These are phyloP conservation scores for Spheniscus humboldti DNA, from an alignment of 2,797 vertebrate species.

Conservation along the genomic window DNA sequence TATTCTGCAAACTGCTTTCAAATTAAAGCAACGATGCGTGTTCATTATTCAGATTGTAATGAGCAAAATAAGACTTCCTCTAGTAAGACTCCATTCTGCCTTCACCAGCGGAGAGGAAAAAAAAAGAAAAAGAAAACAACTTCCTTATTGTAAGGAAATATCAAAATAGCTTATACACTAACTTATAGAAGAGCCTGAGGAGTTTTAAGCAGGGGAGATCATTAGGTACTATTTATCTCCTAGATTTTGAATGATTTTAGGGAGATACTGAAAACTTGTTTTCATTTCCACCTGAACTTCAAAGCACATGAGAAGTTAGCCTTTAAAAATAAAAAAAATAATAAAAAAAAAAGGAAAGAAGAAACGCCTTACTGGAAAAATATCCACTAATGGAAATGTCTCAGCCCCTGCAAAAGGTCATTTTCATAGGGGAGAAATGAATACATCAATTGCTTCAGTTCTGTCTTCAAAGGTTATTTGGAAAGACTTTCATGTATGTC, in stretches of 20 bases:
- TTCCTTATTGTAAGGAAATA: background rate
- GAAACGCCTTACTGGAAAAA: background rate
- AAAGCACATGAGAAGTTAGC: background rate
- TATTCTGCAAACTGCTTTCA: background rate
- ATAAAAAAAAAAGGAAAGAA: background rate
- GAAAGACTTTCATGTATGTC: constrained; percentile 19
- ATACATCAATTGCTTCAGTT: background rate
- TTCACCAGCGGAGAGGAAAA: background rate
- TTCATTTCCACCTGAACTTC: background rate
- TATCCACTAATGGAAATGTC: background rate
- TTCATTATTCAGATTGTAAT: background rate
- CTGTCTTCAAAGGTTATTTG: constrained; percentile 21
- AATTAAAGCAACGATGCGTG: background rate
- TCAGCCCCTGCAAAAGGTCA: background rate
- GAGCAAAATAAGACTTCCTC: background rate
- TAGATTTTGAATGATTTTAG: background rate
- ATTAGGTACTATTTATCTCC: background rate
- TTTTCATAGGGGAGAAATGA: background rate
- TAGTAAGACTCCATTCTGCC: background rate
- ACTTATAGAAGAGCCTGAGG: background rate
- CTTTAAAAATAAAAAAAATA: background rate
- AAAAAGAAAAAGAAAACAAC: background rate
- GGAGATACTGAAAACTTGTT: background rate
- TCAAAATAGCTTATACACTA: background rate
- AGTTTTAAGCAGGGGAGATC: background rate